Base-by-base conservation (phyloP, 2,113 vertebrate genomes). In the Oncorhynchus nerka region DNA sequence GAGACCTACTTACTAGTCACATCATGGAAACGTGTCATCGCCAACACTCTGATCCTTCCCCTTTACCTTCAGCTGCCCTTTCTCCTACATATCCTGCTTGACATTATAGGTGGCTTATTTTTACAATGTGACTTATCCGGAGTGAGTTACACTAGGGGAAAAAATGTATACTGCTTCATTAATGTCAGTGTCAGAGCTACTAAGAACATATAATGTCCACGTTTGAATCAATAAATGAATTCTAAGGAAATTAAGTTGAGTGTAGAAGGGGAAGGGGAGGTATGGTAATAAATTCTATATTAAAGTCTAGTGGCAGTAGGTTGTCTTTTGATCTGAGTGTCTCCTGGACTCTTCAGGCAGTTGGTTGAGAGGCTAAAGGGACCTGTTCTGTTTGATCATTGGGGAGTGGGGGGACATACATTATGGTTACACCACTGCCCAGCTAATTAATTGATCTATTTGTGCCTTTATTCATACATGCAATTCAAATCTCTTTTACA, bases 331-430 rank as follows among this genome's bases (percentile, higher is more conserved):
- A 55, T 55, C 51, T 55, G 51, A 22, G 20, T 22, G 59, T 62
- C n/a, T 62, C 59, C n/a, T 62, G 5, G 7, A 24, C 59, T 62
- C 59, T 62, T 24, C 59, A 62, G 61, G 39, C 9, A 45, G 39
- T 45, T 45, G 39, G 2, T 45, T 9, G 39, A 45, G 39, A 45
- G 39, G 34, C 57, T 39, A 0, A 5, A 34, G 80, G 69, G 78
- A 74, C 68, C 67, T 62, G 64, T 26, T 75, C 32, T 49, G 69
- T 85, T 81, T 83, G 64, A 86, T 83, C 71, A 15, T 26, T 0
- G 15, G 68, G 51, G 16, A 19, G 39, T 45, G 3, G 59, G 59
- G 59, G 59, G 59, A 9, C n/a, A 22, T 62, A 62, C 59, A 45
- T 45, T 45, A 45, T 45, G 51, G 16, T 55, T 55, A 19, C 16